Evolutionary conservation across 2,113 vertebrate species (phyloP).

Genomic region (Boulengeromyrus knoepffleri): DNA sequence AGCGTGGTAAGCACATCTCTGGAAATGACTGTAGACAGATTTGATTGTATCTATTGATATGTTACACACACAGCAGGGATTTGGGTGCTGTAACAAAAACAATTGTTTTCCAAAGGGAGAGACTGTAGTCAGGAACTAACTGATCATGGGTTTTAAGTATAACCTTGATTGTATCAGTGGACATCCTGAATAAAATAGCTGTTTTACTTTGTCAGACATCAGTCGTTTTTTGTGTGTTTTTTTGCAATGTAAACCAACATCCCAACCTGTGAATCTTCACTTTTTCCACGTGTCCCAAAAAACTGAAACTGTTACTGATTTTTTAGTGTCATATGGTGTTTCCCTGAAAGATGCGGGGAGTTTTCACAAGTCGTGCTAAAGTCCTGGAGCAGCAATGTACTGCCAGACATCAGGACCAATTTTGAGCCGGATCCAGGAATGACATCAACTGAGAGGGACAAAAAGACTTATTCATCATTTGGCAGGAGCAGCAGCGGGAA

Average conservation of each 20-base stretch:
- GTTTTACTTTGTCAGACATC: background rate
- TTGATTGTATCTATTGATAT: background rate
- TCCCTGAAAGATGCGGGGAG: background rate
- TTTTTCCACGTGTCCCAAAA: background rate
- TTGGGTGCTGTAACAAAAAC: background rate
- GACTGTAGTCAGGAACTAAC: background rate
- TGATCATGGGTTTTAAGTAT: background rate
- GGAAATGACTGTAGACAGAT: background rate
- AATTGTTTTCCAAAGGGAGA: background rate
- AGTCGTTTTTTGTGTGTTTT: background rate
- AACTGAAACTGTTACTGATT: background rate
- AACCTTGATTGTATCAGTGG: background rate
- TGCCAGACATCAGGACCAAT: background rate
- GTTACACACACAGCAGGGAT: background rate
- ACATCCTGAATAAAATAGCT: background rate
- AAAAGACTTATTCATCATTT: background rate
- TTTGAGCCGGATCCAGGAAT: background rate
- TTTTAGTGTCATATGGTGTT: background rate
- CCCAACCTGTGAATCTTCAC: background rate
- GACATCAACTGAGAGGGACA: background rate
- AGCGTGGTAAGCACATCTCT: background rate
- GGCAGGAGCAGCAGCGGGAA: background rate
- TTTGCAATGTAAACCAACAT: background rate
- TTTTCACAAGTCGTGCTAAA: background rate
- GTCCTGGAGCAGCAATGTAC: background rate